Base-by-base conservation (phyloP, 1,140 invertebrate species). In the Penaeus japonicus region DNA sequence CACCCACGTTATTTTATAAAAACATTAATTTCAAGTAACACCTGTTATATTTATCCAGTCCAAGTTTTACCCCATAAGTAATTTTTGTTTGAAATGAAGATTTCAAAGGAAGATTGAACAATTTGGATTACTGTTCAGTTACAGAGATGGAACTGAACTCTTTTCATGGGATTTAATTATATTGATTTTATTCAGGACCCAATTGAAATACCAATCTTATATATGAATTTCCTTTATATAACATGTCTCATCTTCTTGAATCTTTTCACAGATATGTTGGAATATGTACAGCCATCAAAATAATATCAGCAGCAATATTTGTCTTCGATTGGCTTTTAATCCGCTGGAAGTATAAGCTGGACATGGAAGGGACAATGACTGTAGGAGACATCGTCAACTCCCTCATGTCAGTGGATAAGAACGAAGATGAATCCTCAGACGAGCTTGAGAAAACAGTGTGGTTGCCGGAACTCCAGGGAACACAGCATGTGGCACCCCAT, bases 271-370 rank as follows among this genome's bases (percentile, higher is more conserved):
- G 97, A 93, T 97, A 98, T 92, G 96, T 97, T 84, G 97, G 97
- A 39, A 94, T 98, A 5, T 98, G 97, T 92, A 96, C 96, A 53
- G 96, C 96, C n/a, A 96, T 98, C 65, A 98, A 98, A 93, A 95
- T 97, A 84, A 93, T 98, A 59, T 97, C 97, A 1, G 92, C 97
- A 55, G 95, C 95, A 22, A 95, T 98, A 91, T 98, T 98, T 92
- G 92, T 97, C 27, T 94, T 97, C 62, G 97, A 98, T 91, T 98
- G 96, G 96, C 96, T 96, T 17, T 95, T 98, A 24, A 95, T 96
- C 84, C 94, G 95, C 91, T 95, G 96, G 91, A 95, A 94, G 91
- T 95, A 96, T 90, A 93, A 96, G 30, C 96, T 96, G 91, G 95
- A 96, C 84, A 94, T 94, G 90, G 94, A 95, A 86, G 95, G 95